phyloP scores from a whole-genome alignment of 2,888 invertebrate species.

The Cosmorhoe ocellata region DNA sequence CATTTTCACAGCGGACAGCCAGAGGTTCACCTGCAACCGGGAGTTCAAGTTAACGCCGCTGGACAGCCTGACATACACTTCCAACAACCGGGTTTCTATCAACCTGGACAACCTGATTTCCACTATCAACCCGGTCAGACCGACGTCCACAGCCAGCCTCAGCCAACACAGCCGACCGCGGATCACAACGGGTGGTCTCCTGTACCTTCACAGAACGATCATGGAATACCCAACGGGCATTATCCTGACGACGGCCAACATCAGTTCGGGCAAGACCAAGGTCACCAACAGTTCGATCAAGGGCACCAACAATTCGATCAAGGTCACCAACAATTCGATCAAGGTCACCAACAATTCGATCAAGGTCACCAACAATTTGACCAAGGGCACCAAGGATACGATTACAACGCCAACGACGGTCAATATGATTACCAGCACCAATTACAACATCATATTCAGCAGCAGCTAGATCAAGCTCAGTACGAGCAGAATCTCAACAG shows the following conservation, averaged over 20 bases:
- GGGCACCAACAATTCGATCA: constrained; percentile 64
- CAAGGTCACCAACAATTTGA: constrained; percentile 57
- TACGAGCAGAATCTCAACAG: constrained; percentile 49
- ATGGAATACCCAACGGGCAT: constrained; percentile 42
- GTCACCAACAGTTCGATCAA: constrained; percentile 62
- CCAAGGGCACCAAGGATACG: constrained; percentile 67
- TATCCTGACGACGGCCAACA: constrained; percentile 50
- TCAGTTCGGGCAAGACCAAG: constrained; percentile 63
- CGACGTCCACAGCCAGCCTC: constrained; percentile 35
- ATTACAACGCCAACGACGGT: constrained; percentile 61
- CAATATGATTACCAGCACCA: constrained; percentile 66
- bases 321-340: constrained; percentile 58
- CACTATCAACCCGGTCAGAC: constrained; percentile 25
- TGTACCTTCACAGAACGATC: constrained; percentile 57
- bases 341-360: constrained; percentile 65
- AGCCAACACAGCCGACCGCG: constrained; percentile 47
- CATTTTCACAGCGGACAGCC: constrained; percentile 32
- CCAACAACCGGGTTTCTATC: constrained; percentile 31
- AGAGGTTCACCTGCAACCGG: constrained; percentile 39
- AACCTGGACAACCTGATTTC: constrained; percentile 20
- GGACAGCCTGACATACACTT: constrained; percentile 40
- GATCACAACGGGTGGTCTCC: constrained; percentile 75
- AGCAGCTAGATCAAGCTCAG: constrained; percentile 67
- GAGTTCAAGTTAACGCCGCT: constrained; percentile 41
- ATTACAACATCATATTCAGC: constrained; percentile 67